Percentiles rank a stretch among this genome's conserved stretches.
Conservation (phyloP, 2,888 invertebrate genomes). For the Pheosia gnoma region DNA sequence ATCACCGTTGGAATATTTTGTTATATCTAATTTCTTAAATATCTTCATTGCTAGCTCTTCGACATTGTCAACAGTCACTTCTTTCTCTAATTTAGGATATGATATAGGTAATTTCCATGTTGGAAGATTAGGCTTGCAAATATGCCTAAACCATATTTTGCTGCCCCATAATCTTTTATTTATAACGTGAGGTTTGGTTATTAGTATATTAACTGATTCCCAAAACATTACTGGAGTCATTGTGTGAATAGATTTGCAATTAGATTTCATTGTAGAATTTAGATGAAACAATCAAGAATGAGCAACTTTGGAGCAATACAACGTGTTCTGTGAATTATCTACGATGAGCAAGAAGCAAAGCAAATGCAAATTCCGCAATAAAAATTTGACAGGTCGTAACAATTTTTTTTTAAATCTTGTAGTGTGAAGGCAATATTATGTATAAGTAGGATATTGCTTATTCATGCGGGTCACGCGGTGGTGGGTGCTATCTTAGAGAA, state of each 20-base stretch:
- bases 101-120: slow-evolving; percentile 32
- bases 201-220: slow-evolving; percentile 5
- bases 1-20: slow-evolving; percentile 12
- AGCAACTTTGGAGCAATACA: too few relatives aligned
- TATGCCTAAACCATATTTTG: slow-evolving; percentile 52
- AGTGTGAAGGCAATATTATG: too few relatives aligned
- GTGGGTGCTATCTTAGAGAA: too few relatives aligned
- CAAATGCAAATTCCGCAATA: too few relatives aligned
- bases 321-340: too few relatives aligned
- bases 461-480: too few relatives aligned
- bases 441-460: too few relatives aligned
- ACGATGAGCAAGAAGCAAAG: too few relatives aligned
- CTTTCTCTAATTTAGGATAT: slow-evolving; percentile 31
- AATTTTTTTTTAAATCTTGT: too few relatives aligned
- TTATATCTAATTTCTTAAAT: slow-evolving; percentile 30
- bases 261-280: not conserved
- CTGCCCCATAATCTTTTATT: slow-evolving; percentile 88
- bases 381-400: too few relatives aligned
- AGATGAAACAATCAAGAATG: too few relatives aligned
- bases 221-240: not conserved
- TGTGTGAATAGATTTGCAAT: slow-evolving; percentile 15
- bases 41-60: slow-evolving; percentile 26
- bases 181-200: slow-evolving; percentile 86
- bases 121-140: slow-evolving; percentile 27
- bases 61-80: slow-evolving; percentile 32